Percentiles rank a stretch among this genome's conserved stretches.
phyloP scores from a whole-genome alignment of 2,113 vertebrate genomes.

The Ellobius talpinus region DNA sequence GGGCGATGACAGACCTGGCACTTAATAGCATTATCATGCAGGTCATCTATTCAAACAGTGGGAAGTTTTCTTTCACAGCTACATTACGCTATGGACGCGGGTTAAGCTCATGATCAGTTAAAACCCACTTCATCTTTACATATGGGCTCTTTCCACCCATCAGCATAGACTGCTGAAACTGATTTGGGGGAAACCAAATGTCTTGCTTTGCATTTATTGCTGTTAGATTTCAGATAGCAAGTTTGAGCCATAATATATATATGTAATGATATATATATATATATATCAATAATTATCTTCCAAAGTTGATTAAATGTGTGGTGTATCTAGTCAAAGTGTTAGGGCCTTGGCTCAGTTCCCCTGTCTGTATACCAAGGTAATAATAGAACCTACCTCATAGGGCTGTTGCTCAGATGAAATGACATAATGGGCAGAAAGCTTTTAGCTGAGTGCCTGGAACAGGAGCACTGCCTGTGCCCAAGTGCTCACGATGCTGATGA shows the following conservation, averaged over 20 bases:
- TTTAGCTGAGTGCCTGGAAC: constrained; percentile 59
- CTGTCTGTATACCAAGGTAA: constrained; percentile 46
- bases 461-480: neutral
- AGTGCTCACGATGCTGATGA: neutral
- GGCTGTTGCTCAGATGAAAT: constrained; percentile 27
- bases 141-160: neutral
- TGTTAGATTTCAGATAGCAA: neutral
- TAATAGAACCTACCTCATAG: constrained; percentile 67
- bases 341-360: constrained; percentile 46
- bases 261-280: neutral
- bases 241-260: neutral
- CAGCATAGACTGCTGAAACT: neutral
- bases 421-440: constrained; percentile 67
- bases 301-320: neutral
- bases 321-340: neutral
- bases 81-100: neutral
- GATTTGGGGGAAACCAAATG: neutral
- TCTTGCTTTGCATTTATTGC: neutral
- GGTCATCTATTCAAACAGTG: neutral
- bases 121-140: neutral
- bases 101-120: neutral
- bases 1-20: neutral
- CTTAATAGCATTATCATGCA: neutral
- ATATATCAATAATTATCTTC: neutral
- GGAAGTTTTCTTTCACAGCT: neutral